Evolutionary conservation across 2,113 vertebrate species (phyloP), one percentile per base, ranked within the genome.

Genomic region (Pseudonaja textilis): DNA sequence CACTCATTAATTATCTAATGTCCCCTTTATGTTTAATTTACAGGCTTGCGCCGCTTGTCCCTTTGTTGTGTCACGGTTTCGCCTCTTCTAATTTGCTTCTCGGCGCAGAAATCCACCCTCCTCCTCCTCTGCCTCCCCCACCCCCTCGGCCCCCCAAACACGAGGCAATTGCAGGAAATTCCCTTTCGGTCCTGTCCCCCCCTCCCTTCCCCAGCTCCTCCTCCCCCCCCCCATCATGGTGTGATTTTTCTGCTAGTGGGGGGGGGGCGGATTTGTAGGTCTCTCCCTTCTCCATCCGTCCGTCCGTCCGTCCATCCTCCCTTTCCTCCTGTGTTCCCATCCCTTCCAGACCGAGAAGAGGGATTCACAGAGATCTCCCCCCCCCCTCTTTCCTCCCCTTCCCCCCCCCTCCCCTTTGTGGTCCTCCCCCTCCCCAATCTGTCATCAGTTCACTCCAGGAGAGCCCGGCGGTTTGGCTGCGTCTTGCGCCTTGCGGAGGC

Each of bases 1-100:
- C 96, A 96, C 97, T 98, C 97, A 97, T 97, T 98, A 97, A 98
- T 98, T 98, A 98, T 98, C 98, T 98, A 98, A 98, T 98, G 97
- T 98, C 96, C 97, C 97, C 97, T 97, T 97, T 97, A 98, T 98
- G 98, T 98, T 98, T 98, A 98, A 98, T 98, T 98, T 98, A 98
- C 98, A 97, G 97, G 97, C 97, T 96, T 96, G 97, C 97, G 97
- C 96, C 96, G 97, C 98, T 98, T 97, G 96, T 96, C 96, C 98
- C 97, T 97, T 97, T 96, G 97, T 97, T 97, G 95, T 96, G 97
- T 96, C 96, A 97, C 97, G 96, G 52, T 97, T 98, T 88, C 42
- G 91, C 91, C 87, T 92, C 29, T 74, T 59, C 88, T 89, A 88
- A 89, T 92, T 92, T 89, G 92, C 92, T 92, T 85, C 92, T 89